Conservation (phyloP, 2,113 vertebrate species). For the Melanocharis versteri region DNA sequence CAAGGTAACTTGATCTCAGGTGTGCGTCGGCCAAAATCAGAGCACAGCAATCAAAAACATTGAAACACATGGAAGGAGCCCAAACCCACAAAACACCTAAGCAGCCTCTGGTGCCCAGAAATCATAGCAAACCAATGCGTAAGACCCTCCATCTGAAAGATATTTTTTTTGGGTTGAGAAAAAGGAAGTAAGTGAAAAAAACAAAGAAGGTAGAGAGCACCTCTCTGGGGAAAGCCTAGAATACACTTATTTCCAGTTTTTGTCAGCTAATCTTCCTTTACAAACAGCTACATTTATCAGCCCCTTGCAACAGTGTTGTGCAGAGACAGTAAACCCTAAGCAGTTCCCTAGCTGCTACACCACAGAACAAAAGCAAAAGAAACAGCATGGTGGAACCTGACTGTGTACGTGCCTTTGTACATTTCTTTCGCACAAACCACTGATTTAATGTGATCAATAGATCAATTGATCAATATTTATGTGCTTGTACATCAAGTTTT, state of each 20-base stretch:
- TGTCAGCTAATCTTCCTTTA: background rate
- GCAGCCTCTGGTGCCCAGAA: background rate
- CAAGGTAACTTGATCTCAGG: fast-evolving
- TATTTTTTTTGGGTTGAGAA: background rate
- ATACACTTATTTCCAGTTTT: background rate
- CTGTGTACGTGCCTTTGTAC: background rate
- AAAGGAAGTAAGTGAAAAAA: background rate
- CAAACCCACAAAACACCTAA: background rate
- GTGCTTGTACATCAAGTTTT: background rate
- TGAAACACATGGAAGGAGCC: background rate
- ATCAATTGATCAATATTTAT: background rate
- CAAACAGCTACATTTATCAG: background rate
- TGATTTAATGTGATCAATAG: background rate
- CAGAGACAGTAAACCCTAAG: background rate
- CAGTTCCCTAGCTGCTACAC: background rate
- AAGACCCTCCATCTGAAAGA: background rate
- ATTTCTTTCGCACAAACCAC: background rate
- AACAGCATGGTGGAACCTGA: background rate
- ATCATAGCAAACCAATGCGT: background rate
- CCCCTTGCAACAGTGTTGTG: background rate
- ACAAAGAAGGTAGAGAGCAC: background rate
- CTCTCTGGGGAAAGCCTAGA: background rate
- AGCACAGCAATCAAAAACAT: background rate
- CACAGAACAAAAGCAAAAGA: background rate
- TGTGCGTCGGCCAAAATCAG: fast-evolving